Evolutionary conservation across 2,113 vertebrate species (phyloP).

Genomic region (Rhegmatorhina hoffmannsi): DNA sequence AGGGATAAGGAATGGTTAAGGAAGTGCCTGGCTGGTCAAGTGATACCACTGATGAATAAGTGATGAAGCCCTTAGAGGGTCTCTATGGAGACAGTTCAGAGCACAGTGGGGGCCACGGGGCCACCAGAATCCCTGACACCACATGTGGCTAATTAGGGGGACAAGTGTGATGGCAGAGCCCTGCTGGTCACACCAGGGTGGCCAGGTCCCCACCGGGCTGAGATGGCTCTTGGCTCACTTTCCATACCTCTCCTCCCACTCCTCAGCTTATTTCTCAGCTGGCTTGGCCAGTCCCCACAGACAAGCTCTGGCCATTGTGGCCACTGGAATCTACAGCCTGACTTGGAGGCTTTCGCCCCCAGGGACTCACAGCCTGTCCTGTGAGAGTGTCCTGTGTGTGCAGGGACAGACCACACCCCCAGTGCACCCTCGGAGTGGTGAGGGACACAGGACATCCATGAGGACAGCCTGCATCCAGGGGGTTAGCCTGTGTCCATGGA

Average conservation of each 20-base stretch:
- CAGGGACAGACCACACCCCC: not conserved
- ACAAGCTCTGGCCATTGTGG: not conserved
- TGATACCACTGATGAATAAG: not conserved
- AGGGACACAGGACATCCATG: not conserved
- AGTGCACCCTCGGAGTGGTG: not conserved
- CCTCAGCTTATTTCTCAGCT: not conserved
- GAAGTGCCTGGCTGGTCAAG: not conserved
- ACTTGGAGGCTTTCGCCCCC: not conserved
- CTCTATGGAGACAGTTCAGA: not conserved
- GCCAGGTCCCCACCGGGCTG: not conserved
- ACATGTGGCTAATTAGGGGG: not conserved
- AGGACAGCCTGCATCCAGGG: not conserved
- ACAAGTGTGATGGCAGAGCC: not conserved
- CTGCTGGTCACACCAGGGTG: not conserved
- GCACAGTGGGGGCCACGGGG: rapidly evolving
- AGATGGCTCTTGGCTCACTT: not conserved
- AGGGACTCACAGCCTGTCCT: not conserved
- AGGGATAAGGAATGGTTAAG: not conserved
- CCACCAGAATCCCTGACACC: not conserved
- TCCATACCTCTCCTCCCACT: not conserved
- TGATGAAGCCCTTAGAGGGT: not conserved
- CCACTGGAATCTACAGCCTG: not conserved
- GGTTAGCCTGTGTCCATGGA: rapidly evolving
- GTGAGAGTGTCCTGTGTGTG: not conserved
- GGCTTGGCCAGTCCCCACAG: not conserved